Base-by-base conservation (phyloP, 2,113 vertebrate species). In the Psophia crepitans region DNA sequence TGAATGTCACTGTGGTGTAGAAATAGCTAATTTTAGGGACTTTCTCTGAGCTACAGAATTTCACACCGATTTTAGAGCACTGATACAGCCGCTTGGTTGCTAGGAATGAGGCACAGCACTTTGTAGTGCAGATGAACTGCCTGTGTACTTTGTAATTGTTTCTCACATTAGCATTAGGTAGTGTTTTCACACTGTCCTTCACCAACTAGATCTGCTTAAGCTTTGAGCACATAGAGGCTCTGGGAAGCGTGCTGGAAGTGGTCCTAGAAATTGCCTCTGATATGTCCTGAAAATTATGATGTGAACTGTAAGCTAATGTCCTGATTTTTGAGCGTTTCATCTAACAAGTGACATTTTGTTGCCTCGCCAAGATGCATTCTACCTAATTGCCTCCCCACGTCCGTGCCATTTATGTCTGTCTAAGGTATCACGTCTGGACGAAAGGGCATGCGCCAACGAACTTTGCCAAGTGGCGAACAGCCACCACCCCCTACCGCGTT, bases 391-490 rank as follows among this genome's bases (percentile, higher is more conserved):
- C 83, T 77, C 74, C 80, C 90, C 61, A 9, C 2, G 0, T 76
- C 86, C 32, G 1, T 92, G 74, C 54, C 24, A 22, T 86, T 94
- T 87, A 16, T 97, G 57, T 91, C 8, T 93, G 79, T 92, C 84
- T 63, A 97, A 99, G 99, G 98, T 99, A 99, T 94, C 99, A 99
- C 2, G 99, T 99, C 88, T 99, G 99, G 99, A 99, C 99, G 2
- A 99, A 99, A 98, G 99, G 99, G 84, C 99, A 99, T 1, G 99
- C 99, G 11, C 99, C 99, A 58, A 99, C 99, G 1, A 99, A 99
- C 96, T 99, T 99, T 73, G 99, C 99, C 96, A 99, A 99, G 95
- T 99, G 99, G 99, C 97, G 99, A 83, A 99, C 99, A 0, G 99
- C 99, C 91, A 99, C 99, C 84, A 99, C 99, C 3, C 99, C 99